Conservation (phyloP, 2,888 invertebrate species). For the Harpagoxenus sublaevis region DNA sequence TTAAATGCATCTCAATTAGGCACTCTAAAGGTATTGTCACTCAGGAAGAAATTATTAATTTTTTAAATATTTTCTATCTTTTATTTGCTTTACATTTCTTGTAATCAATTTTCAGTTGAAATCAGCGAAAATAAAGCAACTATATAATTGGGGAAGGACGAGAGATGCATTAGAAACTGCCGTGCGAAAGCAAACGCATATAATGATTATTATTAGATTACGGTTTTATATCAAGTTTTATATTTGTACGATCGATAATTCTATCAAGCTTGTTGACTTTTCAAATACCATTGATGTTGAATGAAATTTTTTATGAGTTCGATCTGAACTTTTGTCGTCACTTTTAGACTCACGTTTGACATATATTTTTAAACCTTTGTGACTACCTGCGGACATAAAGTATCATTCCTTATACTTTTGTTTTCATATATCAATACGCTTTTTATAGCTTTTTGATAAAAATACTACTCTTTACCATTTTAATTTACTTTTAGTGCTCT, state of each 20-base stretch:
- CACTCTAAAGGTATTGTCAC: background rate
- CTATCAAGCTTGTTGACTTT: background rate
- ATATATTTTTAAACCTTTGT: constrained; percentile 18
- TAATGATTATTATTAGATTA: background rate
- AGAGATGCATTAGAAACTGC: background rate
- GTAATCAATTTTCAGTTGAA: background rate
- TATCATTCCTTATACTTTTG: background rate
- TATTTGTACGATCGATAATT: constrained; percentile 9
- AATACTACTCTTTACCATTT: background rate
- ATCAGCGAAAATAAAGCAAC: background rate
- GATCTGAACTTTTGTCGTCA: background rate
- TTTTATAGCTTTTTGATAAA: background rate
- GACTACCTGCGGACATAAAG: background rate
- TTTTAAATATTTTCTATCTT: background rate
- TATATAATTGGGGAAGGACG: background rate
- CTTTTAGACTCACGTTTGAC: background rate
- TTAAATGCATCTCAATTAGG: background rate
- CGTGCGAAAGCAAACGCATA: background rate
- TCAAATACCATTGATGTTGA: background rate
- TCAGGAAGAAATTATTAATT: background rate
- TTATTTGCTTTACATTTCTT: background rate
- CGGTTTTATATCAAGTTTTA: background rate
- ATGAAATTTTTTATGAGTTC: background rate
- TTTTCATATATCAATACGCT: background rate
- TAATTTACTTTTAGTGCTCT: background rate